phyloP scores from a whole-genome alignment of 37 sponge, comb jelly and placozoan species.

The Aphrocallistes beatrix region DNA sequence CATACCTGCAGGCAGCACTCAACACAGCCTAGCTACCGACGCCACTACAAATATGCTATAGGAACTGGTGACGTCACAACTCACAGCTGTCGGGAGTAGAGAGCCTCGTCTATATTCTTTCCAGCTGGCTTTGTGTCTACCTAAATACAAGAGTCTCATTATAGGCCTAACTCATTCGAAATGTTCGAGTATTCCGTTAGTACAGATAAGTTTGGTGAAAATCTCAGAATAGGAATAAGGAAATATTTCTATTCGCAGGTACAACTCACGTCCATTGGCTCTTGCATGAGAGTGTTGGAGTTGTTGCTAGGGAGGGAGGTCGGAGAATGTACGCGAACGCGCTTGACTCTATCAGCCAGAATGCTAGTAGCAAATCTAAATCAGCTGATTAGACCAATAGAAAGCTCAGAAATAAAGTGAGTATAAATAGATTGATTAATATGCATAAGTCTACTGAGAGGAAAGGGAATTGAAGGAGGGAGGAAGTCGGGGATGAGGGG shows the following conservation, averaged over 20 bases:
- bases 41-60: not conserved
- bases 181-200: not conserved
- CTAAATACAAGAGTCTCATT: not conserved
- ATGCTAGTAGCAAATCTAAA: too few species aligned
- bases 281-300: not conserved
- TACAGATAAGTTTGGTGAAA: not conserved
- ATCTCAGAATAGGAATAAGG: not conserved
- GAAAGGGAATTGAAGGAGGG: conserved; percentile 34
- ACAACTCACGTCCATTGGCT: not conserved
- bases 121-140: conserved; percentile 27
- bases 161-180: not conserved
- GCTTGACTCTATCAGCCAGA: conserved; percentile 2
- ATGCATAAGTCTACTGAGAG: conserved; percentile 29
- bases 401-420: not conserved
- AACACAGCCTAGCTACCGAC: not conserved
- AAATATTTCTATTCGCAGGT: not conserved
- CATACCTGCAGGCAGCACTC: conserved; percentile 43
- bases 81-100: conserved; percentile 95
- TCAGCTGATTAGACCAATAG: not conserved
- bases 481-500: conserved; percentile 26
- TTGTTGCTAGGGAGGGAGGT: too few species aligned
- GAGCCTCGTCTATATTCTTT: conserved; percentile 76
- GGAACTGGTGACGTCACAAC: conserved; percentile 1
- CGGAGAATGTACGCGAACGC: not conserved
- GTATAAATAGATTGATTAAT: conserved; percentile 1